phyloP scores from a whole-genome alignment of 2,113 vertebrate species.

The Psilopsiagon aurifrons region DNA sequence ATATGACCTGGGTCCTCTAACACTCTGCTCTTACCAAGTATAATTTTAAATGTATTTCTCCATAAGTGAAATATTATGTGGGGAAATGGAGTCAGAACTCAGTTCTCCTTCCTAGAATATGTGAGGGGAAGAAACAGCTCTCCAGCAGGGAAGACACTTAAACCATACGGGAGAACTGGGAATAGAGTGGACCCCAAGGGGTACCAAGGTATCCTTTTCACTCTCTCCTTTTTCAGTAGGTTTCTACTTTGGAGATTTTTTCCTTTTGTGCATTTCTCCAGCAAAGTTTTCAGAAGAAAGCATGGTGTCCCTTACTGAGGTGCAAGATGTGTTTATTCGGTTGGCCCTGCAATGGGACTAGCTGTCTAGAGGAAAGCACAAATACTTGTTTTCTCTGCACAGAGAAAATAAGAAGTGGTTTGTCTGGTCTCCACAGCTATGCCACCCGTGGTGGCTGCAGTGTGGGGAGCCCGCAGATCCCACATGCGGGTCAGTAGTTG shows the following conservation, averaged over 20 bases:
- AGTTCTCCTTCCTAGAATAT: background rate
- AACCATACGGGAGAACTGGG: background rate
- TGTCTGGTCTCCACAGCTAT: background rate
- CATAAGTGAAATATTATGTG: background rate
- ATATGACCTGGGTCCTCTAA: background rate
- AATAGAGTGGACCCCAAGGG: background rate
- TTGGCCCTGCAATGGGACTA: background rate
- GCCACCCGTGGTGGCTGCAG: accelerated
- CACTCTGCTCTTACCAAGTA: background rate
- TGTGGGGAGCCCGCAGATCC: accelerated
- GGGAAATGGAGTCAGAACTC: background rate
- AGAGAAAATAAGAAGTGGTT: background rate
- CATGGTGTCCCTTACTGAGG: background rate
- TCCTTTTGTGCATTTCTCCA: background rate
- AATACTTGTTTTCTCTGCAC: background rate
- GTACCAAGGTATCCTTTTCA: accelerated
- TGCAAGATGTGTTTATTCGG: accelerated
- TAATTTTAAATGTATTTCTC: background rate
- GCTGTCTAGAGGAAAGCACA: background rate
- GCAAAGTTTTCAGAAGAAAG: background rate
- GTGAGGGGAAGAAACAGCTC: background rate
- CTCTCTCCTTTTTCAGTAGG: background rate
- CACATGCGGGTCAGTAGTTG: accelerated
- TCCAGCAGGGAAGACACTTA: background rate
- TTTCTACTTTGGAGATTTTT: background rate